Conservation (phyloP, 2,888 invertebrate genomes). For the Venustoraphidia nigricollis region DNA sequence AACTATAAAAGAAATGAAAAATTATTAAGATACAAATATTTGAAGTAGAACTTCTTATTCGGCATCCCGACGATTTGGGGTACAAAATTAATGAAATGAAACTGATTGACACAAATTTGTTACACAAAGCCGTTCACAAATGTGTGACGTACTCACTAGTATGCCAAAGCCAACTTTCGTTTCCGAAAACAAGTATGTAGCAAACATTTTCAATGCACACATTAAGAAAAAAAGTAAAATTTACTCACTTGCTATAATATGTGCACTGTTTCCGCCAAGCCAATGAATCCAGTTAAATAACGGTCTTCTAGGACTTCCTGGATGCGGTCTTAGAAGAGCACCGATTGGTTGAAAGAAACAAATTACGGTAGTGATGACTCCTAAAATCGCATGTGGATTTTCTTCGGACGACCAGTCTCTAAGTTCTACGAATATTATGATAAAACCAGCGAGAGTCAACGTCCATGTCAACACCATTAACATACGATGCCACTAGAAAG, state of each 20-base stretch:
- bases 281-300: slow-evolving; percentile 89
- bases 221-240: slow-evolving; percentile 7
- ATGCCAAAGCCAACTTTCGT: too few species aligned
- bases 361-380: slow-evolving; percentile 57
- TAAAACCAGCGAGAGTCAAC: slow-evolving; percentile 60
- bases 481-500: slow-evolving; percentile 64
- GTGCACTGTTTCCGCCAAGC: slow-evolving; percentile 74
- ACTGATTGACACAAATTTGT: too few species aligned
- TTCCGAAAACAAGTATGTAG: too few species aligned
- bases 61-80: too few species aligned
- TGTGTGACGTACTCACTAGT: too few species aligned
- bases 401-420: slow-evolving; percentile 57
- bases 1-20: slow-evolving; percentile 38
- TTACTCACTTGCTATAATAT: slow-evolving; percentile 70
- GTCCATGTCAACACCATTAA: slow-evolving; percentile 73
- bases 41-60: too few species aligned
- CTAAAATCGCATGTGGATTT: slow-evolving; percentile 74
- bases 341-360: slow-evolving; percentile 80
- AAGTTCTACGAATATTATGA: slow-evolving; percentile 69
- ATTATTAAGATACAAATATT: too few species aligned
- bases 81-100: too few species aligned
- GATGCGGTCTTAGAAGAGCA: slow-evolving; percentile 74
- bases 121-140: too few species aligned
- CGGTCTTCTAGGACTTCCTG: slow-evolving; percentile 60
- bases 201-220: too few species aligned